phyloP scores from a whole-genome alignment of 2,888 invertebrate genomes.

The Lasioglossum malachurum region DNA sequence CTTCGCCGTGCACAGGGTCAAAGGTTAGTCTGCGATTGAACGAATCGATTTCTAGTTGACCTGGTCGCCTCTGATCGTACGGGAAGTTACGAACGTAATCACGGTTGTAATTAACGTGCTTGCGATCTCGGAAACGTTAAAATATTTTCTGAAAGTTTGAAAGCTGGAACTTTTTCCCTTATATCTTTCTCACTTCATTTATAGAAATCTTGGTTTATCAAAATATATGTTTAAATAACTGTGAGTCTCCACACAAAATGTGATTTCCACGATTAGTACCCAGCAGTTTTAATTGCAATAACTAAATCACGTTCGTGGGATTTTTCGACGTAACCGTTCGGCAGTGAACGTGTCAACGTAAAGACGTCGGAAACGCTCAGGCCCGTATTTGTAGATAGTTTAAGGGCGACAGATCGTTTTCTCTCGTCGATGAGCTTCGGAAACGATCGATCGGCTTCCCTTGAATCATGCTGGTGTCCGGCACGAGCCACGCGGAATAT shows the following conservation, averaged over 20 bases:
- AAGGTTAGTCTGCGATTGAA: conserved; percentile 28
- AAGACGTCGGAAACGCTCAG: not conserved
- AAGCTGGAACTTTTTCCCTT: not conserved
- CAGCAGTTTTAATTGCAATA: not conserved
- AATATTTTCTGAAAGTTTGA: not conserved
- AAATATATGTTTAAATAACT: not conserved
- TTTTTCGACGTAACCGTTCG: not conserved
- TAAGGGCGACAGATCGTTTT: not conserved
- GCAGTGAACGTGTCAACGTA: not conserved
- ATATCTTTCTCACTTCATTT: not conserved
- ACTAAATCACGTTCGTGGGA: not conserved
- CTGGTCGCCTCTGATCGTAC: conserved; percentile 15
- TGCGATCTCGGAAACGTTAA: not conserved
- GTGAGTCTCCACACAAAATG: no score
- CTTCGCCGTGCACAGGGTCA: conserved; percentile 35
- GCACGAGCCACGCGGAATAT: conserved; percentile 53
- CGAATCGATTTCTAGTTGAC: conserved; percentile 33
- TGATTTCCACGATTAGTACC: not conserved
- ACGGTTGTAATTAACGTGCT: not conserved
- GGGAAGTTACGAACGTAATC: not conserved
- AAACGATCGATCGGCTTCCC: conserved; percentile 56
- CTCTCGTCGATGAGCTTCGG: conserved; percentile 32
- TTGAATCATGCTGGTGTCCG: conserved; percentile 57
- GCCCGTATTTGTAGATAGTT: not conserved
- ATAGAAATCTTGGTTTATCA: not conserved